Evolutionary conservation across 1,140 invertebrate species (phyloP).

Genomic region (Leptinotarsa texana): DNA sequence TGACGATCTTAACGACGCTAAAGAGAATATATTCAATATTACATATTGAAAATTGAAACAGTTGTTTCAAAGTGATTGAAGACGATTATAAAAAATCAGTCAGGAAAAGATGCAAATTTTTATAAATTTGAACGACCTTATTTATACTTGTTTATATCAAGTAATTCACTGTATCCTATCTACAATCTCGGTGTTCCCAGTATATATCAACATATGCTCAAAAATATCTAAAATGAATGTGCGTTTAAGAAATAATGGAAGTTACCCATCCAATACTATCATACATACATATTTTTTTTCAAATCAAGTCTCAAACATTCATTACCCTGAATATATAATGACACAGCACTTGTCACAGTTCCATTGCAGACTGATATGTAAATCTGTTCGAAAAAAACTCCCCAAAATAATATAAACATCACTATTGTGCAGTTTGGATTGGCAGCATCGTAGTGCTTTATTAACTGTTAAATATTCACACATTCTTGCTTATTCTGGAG

Average conservation of each 20-base stretch:
- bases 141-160: no score
- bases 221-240: background rate
- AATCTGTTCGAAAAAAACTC: constrained; percentile 24
- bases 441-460: constrained; percentile 24
- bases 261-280: background rate
- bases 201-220: no score
- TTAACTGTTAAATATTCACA: constrained; percentile 45
- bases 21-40: no score
- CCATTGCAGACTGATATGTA: constrained; percentile 25
- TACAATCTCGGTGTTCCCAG: no score
- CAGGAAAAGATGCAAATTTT: no score
- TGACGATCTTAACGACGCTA: no score
- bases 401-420: constrained; percentile 31
- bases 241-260: background rate
- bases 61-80: no score
- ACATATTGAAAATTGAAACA: no score
- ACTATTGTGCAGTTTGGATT: background rate
- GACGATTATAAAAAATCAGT: no score
- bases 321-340: constrained; percentile 3
- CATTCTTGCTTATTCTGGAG: constrained; percentile 21
- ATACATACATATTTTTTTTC: background rate
- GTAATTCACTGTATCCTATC: no score
- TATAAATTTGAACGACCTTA: no score
- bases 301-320: background rate
- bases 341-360: constrained; percentile 18